phyloP scores from a whole-genome alignment of 2,888 invertebrate species.

The Reticulitermes lucifugus region DNA sequence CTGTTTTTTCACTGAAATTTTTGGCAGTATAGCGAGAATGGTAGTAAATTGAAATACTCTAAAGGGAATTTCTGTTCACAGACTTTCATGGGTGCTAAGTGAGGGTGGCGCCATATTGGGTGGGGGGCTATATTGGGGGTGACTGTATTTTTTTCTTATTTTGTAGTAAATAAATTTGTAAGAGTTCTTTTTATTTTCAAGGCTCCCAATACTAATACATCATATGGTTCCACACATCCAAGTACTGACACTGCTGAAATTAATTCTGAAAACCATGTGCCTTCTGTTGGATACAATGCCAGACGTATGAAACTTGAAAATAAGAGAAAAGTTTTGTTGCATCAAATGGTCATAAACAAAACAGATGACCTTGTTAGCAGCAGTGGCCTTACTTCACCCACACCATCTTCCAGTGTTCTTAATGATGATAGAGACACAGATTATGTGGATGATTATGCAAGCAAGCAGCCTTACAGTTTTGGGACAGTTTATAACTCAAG shows the following conservation, averaged over 20 bases:
- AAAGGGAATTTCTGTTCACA: too few relatives aligned
- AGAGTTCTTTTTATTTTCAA: background rate
- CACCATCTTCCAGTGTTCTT: background rate
- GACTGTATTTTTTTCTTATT: too few relatives aligned
- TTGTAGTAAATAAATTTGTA: background rate
- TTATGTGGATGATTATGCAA: background rate
- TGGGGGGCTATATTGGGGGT: too few relatives aligned
- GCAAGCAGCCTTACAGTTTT: slow-evolving; percentile 1
- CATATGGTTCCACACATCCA: slow-evolving; percentile 12
- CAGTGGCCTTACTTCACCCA: background rate
- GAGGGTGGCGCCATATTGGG: too few relatives aligned
- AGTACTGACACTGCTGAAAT: background rate
- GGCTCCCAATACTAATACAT: slow-evolving; percentile 18
- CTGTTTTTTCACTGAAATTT: too few relatives aligned
- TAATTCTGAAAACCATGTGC: background rate
- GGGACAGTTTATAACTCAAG: background rate
- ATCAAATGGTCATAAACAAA: background rate
- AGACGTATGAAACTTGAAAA: slow-evolving; percentile 6
- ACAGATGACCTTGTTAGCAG: background rate
- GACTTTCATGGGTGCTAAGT: too few relatives aligned
- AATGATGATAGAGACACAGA: background rate
- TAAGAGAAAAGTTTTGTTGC: background rate
- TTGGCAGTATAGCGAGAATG: too few relatives aligned
- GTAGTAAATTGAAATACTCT: too few relatives aligned
- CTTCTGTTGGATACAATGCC: slow-evolving; percentile 2